These are phyloP conservation scores for Epizoanthus rinbou DNA, from an alignment of 92 coral and sea anemone species.

Conservation along the genomic window DNA sequence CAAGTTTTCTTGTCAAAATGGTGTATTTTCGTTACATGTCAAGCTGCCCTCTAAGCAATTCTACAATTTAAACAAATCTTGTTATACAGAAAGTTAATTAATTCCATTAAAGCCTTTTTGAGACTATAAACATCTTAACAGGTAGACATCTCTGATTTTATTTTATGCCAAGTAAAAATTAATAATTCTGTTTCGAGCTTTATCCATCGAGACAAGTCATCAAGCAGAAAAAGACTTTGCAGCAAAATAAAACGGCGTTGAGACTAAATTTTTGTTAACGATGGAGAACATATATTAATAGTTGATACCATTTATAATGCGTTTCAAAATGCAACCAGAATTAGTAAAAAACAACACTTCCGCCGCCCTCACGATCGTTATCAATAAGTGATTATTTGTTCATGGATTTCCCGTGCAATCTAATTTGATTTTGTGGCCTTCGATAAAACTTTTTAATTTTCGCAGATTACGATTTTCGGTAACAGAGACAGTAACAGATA, in stretches of 20 bases:
- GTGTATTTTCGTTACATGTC: not conserved
- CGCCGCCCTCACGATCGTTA: conserved; percentile 30
- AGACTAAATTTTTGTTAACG: conserved; percentile 9
- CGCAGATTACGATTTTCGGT: conserved; percentile 6
- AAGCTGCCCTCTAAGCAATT: not conserved
- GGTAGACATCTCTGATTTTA: not conserved
- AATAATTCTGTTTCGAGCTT: not conserved
- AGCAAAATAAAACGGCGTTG: not conserved
- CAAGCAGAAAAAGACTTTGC: not conserved
- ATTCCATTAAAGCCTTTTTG: conserved; percentile 22
- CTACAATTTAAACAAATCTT: conserved; percentile 6
- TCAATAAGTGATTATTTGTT: conserved; percentile 40
- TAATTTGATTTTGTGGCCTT: conserved; percentile 37
- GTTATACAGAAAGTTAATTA: not conserved
- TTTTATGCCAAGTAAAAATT: not conserved
- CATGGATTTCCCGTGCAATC: conserved; percentile 3
- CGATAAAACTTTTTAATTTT: conserved; percentile 22
- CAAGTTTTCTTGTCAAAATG: not conserved
- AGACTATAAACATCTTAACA: conserved; percentile 15
- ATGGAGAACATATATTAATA: conserved; percentile 42
- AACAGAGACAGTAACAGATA: conserved; percentile 30
- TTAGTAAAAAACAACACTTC: conserved; percentile 59
- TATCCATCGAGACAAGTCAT: conserved; percentile 1
- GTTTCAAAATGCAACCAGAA: conserved; percentile 50
- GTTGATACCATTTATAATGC: conserved; percentile 58